Evolutionary conservation across 35 echinoderm and acorn worm species (phyloP).

Genomic region (Acanthaster planci): DNA sequence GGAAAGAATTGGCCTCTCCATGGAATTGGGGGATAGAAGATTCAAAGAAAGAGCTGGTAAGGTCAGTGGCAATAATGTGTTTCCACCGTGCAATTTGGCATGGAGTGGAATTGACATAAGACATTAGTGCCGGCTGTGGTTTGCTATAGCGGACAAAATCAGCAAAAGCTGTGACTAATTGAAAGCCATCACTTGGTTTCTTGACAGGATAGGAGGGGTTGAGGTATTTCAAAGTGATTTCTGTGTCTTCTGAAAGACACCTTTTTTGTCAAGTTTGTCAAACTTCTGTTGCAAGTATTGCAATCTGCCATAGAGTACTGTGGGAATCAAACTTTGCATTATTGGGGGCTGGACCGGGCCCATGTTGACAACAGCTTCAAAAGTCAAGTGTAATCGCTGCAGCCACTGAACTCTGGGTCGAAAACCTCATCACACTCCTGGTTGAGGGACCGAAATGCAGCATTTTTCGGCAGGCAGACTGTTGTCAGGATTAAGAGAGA

Average conservation of each 20-base stretch:
- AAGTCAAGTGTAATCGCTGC: no score
- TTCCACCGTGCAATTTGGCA: conserved; percentile 49
- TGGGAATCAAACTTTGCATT: no score
- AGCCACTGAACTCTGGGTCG: no score
- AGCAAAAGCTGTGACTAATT: conserved; percentile 66
- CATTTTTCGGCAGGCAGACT: no score
- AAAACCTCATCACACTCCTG: no score
- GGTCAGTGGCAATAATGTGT: conserved; percentile 54
- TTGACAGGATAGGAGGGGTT: conserved; percentile 62
- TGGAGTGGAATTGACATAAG: conserved; percentile 67
- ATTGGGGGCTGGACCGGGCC: no score
- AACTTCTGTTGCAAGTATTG: conserved; percentile 50
- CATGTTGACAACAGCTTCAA: no score
- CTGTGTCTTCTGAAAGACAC: conserved; percentile 66
- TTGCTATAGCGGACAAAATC: conserved; percentile 63
- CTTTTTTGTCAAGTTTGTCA: conserved; percentile 51
- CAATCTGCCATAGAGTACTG: conserved; percentile 35
- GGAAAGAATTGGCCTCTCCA: conserved; percentile 67
- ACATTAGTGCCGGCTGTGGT: conserved; percentile 62
- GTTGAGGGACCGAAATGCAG: no score
- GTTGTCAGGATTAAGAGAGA: no score
- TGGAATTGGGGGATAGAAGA: conserved; percentile 40
- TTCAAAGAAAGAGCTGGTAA: conserved; percentile 70
- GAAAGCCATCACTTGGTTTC: conserved; percentile 47
- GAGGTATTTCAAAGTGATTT: conserved; percentile 50